Percentiles rank a stretch among this genome's conserved stretches.
Evolutionary conservation across 2,888 invertebrate species (phyloP).

Genomic region (Cyclophora punctaria): DNA sequence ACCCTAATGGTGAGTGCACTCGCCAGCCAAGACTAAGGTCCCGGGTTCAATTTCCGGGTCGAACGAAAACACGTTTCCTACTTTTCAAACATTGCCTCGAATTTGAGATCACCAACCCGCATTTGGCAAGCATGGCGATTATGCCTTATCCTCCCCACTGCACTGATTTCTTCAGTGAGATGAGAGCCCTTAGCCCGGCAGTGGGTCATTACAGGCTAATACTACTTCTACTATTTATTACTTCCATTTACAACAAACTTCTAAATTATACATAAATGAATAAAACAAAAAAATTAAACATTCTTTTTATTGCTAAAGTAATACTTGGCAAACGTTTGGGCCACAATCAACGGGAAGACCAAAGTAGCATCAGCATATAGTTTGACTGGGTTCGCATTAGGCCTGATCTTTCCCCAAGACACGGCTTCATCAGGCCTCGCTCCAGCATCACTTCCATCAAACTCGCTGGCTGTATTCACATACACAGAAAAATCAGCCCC

Average conservation of each 20-base stretch:
- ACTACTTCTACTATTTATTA: no score
- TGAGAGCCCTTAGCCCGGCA: no score
- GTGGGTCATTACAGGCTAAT: no score
- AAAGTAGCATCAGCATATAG: conserved; percentile 95
- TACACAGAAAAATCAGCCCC: conserved; percentile 97
- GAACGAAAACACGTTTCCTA: no score
- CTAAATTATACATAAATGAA: neutral
- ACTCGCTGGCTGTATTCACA: conserved; percentile 96
- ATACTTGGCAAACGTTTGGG: conserved; percentile 93
- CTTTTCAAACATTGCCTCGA: no score
- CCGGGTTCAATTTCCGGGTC: no score
- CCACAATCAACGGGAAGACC: conserved; percentile 95
- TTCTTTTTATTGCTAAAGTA: conserved; percentile 72
- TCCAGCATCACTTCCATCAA: conserved; percentile 98
- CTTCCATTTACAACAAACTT: neutral
- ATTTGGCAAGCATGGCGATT: no score
- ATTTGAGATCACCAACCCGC: no score
- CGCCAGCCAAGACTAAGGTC: no score
- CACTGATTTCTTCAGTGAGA: no score
- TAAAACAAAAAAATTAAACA: conserved; percentile 39
- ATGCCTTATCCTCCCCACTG: no score
- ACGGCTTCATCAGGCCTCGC: conserved; percentile 98
- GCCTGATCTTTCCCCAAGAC: conserved; percentile 98
- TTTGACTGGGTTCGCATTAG: conserved; percentile 92
- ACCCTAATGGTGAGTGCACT: no score